Evolutionary conservation across 1,140 invertebrate genomes (phyloP).

Genomic region (Diorhabda elongata): DNA sequence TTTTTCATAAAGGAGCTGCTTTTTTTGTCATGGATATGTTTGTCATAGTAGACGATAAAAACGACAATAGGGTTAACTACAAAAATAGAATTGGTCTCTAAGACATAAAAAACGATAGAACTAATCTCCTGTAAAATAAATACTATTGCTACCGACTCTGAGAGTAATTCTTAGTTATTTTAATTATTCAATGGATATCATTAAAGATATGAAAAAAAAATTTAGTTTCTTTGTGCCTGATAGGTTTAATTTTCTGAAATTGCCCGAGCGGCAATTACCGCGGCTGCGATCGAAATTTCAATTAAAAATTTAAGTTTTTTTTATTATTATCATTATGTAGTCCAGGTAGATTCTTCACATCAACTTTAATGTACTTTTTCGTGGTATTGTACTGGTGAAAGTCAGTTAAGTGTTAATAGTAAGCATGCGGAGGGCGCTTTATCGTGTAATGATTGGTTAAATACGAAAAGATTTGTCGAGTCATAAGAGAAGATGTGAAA

Average conservation of each 20-base stretch:
- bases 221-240: constrained; percentile 9
- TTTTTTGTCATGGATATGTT: no score
- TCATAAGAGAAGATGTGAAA: no score
- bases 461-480: no score
- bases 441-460: no score
- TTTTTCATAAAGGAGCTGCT: no score
- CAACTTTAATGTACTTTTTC: neutral
- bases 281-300: constrained; percentile 12
- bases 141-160: neutral
- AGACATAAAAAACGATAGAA: no score
- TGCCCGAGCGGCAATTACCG: constrained; percentile 12
- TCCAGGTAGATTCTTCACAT: neutral
- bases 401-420: neutral
- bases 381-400: neutral
- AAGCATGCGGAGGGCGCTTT: no score
- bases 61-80: no score
- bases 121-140: neutral
- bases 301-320: constrained; percentile 12
- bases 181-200: constrained; percentile 16
- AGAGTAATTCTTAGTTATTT: constrained; percentile 6
- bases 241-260: constrained; percentile 17
- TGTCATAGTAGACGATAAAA: no score
- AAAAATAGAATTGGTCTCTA: no score
- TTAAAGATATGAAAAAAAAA: constrained; percentile 4
- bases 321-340: constrained; percentile 9